Evolutionary conservation across 23 tunicate species (phyloP).

Genomic region (Aplidium turbinatum): DNA sequence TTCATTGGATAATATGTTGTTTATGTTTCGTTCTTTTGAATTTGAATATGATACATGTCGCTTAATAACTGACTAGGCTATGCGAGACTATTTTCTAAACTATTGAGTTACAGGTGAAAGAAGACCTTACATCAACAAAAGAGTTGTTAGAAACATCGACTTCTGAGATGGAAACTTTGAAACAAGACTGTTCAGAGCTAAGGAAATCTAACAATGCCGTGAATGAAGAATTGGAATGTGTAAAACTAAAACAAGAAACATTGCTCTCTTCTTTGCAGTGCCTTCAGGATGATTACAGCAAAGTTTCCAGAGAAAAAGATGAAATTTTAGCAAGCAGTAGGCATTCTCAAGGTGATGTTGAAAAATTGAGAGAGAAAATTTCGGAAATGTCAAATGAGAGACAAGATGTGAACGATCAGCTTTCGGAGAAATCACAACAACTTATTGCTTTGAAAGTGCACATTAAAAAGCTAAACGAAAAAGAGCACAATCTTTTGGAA

Average conservation of each 20-base stretch:
- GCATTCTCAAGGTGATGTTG: not conserved
- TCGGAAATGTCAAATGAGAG: slow-evolving; percentile 32
- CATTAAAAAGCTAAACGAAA: slow-evolving; percentile 56
- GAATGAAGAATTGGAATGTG: slow-evolving; percentile 76
- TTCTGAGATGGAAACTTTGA: not conserved
- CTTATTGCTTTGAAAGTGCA: slow-evolving; percentile 57
- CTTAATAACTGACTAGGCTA: no score
- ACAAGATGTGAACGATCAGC: slow-evolving; percentile 45
- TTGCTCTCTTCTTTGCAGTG: slow-evolving; percentile 65
- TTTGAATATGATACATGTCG: no score
- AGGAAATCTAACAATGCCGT: slow-evolving; percentile 30
- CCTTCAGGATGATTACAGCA: slow-evolving; percentile 50
- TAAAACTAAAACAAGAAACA: slow-evolving; percentile 77
- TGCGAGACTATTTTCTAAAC: not conserved
- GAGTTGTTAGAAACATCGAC: no score
- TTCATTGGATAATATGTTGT: no score
- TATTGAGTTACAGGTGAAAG: not conserved
- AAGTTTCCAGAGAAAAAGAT: slow-evolving; percentile 18
- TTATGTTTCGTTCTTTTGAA: no score
- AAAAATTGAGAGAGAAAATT: slow-evolving; percentile 22
- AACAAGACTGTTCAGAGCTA: not conserved
- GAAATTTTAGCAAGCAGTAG: not conserved
- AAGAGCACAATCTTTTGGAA: slow-evolving; percentile 20
- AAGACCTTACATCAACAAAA: not conserved
- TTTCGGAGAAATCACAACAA: slow-evolving; percentile 51